Conservation (phyloP, 1,140 invertebrate species). For the Gonatopus flavifemur region DNA sequence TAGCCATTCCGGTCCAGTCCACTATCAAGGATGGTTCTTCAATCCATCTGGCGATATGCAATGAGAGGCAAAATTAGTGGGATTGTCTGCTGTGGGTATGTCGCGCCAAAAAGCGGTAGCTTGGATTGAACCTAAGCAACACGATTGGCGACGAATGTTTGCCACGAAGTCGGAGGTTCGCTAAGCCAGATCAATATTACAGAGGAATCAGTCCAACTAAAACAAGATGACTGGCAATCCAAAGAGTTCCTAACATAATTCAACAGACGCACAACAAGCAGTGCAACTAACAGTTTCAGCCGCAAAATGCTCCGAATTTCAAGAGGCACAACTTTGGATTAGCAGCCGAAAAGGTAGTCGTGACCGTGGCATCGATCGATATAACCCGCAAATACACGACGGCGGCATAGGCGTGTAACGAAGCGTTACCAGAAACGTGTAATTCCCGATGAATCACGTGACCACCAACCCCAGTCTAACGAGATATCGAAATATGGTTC, state of each 20-base stretch:
- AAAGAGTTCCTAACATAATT: background rate
- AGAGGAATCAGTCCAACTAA: too few relatives aligned
- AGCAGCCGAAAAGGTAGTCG: background rate
- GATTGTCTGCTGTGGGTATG: background rate
- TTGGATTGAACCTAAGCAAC: background rate
- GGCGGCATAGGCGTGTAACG: slow-evolving; percentile 7
- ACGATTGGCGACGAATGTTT: background rate
- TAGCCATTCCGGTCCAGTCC: slow-evolving; percentile 15
- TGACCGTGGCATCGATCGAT: background rate
- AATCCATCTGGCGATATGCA: background rate
- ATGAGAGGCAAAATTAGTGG: background rate
- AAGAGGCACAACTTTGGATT: slow-evolving; percentile 13
- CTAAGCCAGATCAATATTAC: background rate
- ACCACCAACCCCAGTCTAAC: too few relatives aligned
- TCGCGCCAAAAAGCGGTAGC: background rate
- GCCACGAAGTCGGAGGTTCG: background rate
- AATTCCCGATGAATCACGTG: too few relatives aligned
- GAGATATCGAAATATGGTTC: too few relatives aligned
- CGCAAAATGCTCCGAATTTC: slow-evolving; percentile 4
- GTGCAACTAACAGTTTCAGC: slow-evolving; percentile 12
- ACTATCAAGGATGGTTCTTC: background rate
- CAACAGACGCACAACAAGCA: background rate
- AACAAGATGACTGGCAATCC: background rate
- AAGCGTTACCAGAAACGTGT: slow-evolving; percentile 19
- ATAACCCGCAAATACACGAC: slow-evolving; percentile 5